Evolutionary conservation across 2,888 invertebrate species (phyloP).

Genomic region (Rhingia rostrata): DNA sequence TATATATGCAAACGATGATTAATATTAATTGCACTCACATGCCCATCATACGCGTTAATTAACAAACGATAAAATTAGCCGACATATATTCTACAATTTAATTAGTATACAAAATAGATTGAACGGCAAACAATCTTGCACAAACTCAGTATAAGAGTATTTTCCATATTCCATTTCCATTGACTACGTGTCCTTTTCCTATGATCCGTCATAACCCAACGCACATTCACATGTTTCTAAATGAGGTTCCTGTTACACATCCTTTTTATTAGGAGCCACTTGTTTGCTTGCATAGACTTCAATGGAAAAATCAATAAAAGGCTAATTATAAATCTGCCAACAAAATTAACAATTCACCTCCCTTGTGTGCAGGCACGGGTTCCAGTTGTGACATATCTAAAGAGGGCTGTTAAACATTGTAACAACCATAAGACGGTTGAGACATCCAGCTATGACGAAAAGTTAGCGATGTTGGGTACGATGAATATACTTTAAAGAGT

Average conservation of each 20-base stretch:
- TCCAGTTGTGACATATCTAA: not conserved
- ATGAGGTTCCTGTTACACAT: not conserved
- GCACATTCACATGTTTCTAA: not conserved
- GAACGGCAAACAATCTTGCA: not conserved
- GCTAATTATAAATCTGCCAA: constrained; percentile 65
- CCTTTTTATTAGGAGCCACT: constrained; percentile 20
- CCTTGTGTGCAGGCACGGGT: constrained; percentile 40
- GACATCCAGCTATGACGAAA: constrained; percentile 13
- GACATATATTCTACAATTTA: constrained; percentile 40
- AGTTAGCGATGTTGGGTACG: constrained; percentile 31
- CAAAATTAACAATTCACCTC: constrained; percentile 61
- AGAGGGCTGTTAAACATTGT: not conserved
- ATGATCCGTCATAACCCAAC: not conserved
- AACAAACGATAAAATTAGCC: constrained; percentile 40
- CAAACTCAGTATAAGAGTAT: constrained; percentile 4
- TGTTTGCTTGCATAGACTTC: constrained; percentile 47
- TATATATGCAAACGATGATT: not conserved
- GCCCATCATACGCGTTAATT: constrained; percentile 36
- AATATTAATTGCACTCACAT: constrained; percentile 28
- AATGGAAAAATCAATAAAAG: constrained; percentile 53
- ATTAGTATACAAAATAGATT: constrained; percentile 3
- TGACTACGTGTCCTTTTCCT: constrained; percentile 7
- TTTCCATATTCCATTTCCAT: not conserved
- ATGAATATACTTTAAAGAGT: constrained; percentile 46
- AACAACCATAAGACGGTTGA: constrained; percentile 13